Evolutionary conservation across 2,113 vertebrate genomes (phyloP).

Genomic region (Epinephelus fuscoguttatus): DNA sequence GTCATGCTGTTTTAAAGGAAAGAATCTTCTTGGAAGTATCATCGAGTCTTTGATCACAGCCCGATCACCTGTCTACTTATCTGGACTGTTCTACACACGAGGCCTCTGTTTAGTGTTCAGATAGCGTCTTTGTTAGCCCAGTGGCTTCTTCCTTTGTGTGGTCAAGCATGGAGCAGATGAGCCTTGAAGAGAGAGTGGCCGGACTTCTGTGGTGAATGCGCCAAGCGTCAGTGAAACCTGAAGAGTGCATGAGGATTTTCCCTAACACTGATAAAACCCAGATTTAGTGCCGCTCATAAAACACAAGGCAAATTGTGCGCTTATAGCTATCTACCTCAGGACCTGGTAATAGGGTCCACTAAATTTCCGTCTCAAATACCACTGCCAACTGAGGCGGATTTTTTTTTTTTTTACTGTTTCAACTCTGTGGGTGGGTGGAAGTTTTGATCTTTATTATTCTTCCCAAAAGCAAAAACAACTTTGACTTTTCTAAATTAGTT

Average conservation of each 20-base stretch:
- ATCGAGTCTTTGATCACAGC: constrained; percentile 69
- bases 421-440: constrained; percentile 39
- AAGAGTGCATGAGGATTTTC: constrained; percentile 62
- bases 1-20: constrained; percentile 63
- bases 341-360: constrained; percentile 66
- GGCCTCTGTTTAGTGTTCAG: constrained; percentile 71
- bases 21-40: constrained; percentile 54
- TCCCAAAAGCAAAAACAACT: constrained; percentile 39
- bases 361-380: constrained; percentile 77
- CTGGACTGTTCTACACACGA: constrained; percentile 50
- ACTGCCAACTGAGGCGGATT: constrained; percentile 38
- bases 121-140: constrained; percentile 49
- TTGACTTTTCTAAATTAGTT: background rate
- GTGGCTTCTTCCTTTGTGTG: constrained; percentile 66
- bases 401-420: constrained; percentile 34
- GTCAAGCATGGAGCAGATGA: constrained; percentile 64
- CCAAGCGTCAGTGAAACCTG: constrained; percentile 57
- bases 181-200: constrained; percentile 41
- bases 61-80: constrained; percentile 73
- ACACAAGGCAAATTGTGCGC: constrained; percentile 77
- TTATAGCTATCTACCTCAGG: constrained; percentile 63
- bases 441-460: constrained; percentile 46
- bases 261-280: constrained; percentile 73
- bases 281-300: constrained; percentile 79
- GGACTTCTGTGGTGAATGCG: constrained; percentile 36